Base-by-base conservation (phyloP, 2,888 invertebrate genomes). In the Ditylenchus weischeri region DNA sequence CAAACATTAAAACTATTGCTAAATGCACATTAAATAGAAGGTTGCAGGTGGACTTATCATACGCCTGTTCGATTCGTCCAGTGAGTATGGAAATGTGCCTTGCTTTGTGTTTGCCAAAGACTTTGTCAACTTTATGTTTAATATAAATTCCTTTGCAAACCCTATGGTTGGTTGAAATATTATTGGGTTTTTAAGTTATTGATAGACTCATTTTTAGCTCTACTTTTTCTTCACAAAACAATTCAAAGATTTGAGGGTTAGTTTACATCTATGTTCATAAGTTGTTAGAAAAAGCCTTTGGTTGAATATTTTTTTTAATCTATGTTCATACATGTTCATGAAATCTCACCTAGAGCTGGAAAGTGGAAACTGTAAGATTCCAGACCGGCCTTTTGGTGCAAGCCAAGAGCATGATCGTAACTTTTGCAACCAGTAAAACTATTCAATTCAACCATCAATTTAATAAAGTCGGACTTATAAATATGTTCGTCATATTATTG, bases 211-310 rank as follows among this genome's bases (percentile, higher is more conserved):
- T 19, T 74, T 77, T 51, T 72, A 78, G 78, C 71, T 81, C 18
- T 81, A 81, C 57, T 81, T 81, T 72, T 73, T 81, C 65, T 81
- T 81, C 73, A 81, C 81, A n/a, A 78, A 78, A 38, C 79, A 81
- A 69, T 81, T 81, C 70, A 74, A 75, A 13, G 81, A 81, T 69
- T 74, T 80, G 43, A 70, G 58, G 35, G 66, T 74, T 29, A 70
- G 71, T 18, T 19, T 29, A 29, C 29, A 29, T 29, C 29, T 2
- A 29, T n/a, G n/a, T n/a, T n/a, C n/a, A n/a, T n/a, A n/a, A n/a
- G n/a, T n/a, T n/a, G n/a, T n/a, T n/a, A n/a, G n/a, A n/a, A n/a
- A n/a, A n/a, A n/a, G n/a, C n/a, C n/a, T n/a, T n/a, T n/a, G n/a
- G n/a, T n/a, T n/a, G n/a, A n/a, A n/a, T n/a, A n/a, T n/a, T n/a